Evolutionary conservation across 1,140 invertebrate species (phyloP).

Genomic region (Steinernema feltiae): DNA sequence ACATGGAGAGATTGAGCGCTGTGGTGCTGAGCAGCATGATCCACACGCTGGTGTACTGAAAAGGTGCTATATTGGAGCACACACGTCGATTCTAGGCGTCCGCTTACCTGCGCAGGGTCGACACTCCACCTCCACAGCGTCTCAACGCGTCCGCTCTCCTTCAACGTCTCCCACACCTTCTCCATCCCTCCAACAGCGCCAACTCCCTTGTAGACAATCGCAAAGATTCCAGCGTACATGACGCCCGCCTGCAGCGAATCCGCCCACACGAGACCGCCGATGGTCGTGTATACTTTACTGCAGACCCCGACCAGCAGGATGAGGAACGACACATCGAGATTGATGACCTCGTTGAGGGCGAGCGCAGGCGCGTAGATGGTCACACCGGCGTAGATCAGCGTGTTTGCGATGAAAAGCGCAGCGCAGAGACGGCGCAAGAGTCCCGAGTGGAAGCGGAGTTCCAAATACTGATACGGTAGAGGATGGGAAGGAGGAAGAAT

Average conservation of each 20-base stretch:
- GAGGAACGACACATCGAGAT: constrained; percentile 7
- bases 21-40: not conserved
- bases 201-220: constrained; percentile 8
- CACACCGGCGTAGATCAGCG: not conserved
- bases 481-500: not conserved
- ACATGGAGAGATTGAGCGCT: not conserved
- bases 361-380: constrained; percentile 23
- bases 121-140: too few relatives aligned
- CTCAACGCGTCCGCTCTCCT: too few relatives aligned
- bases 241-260: constrained; percentile 9
- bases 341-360: constrained; percentile 39
- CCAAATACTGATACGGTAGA: not conserved
- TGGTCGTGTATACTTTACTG: not conserved
- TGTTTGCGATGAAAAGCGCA: not conserved
- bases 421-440: not conserved
- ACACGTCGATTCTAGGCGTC: not conserved
- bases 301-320: not conserved
- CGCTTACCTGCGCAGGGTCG: not conserved
- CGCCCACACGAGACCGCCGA: constrained; percentile 19
- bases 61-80: not conserved
- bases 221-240: constrained; percentile 15
- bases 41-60: constrained; percentile 14
- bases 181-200: too few relatives aligned
- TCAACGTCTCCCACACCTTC: not conserved
- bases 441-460: not conserved